Evolutionary conservation across 2,113 vertebrate species (phyloP).

Genomic region (Promerops cafer): DNA sequence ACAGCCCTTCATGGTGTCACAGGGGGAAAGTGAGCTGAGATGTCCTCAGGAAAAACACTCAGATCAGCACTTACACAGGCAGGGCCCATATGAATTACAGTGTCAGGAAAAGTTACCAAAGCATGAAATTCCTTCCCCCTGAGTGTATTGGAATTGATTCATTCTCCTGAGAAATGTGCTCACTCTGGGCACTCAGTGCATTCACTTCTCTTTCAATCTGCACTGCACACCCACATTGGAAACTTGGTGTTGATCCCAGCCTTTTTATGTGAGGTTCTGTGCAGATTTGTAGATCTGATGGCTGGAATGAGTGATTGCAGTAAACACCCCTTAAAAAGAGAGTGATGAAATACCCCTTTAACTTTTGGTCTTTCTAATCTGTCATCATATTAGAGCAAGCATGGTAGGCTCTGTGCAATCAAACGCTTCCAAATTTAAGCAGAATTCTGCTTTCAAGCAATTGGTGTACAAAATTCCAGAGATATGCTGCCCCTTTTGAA

Average conservation of each 20-base stretch:
- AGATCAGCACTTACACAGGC: neutral
- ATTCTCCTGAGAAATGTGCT: neutral
- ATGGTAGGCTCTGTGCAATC: neutral
- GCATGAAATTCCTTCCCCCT: slow-evolving; percentile 18
- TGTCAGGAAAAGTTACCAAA: slow-evolving; percentile 21
- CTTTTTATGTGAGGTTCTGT: neutral
- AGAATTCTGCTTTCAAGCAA: neutral
- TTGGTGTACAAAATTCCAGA: neutral
- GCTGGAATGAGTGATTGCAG: neutral
- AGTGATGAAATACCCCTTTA: neutral
- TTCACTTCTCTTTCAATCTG: neutral
- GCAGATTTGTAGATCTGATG: neutral
- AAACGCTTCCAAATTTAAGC: neutral
- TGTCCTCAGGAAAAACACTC: neutral
- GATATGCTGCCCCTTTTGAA: neutral
- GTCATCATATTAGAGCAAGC: neutral
- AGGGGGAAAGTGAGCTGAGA: neutral
- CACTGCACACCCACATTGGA: neutral
- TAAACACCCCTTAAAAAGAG: neutral
- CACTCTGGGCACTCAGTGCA: neutral
- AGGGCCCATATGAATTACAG: neutral
- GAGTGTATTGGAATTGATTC: slow-evolving; percentile 3
- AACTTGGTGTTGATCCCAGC: neutral
- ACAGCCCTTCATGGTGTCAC: fast-evolving
- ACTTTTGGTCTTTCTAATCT: neutral